Conservation (phyloP, 2,888 invertebrate species). For the Eustalomyia histrio region DNA sequence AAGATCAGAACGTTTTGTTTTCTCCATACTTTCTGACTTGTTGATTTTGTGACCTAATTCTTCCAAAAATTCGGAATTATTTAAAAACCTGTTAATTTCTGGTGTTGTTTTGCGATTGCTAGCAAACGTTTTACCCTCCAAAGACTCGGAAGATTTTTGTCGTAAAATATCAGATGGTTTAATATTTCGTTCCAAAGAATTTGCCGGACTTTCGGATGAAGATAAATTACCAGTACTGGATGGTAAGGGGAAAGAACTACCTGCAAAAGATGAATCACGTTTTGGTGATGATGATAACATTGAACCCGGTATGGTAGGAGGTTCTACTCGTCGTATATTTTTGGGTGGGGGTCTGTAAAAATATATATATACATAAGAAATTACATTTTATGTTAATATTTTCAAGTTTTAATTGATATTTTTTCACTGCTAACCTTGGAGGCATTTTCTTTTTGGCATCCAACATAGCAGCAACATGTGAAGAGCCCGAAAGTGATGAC, state of each 20-base stretch:
- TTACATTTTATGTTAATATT: not conserved
- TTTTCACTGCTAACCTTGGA: constrained; percentile 81
- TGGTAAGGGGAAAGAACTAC: constrained; percentile 74
- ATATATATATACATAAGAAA: constrained; percentile 36
- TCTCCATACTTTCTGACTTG: constrained; percentile 78
- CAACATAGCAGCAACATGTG: constrained; percentile 75
- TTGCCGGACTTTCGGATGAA: constrained; percentile 76
- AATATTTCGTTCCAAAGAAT: constrained; percentile 78
- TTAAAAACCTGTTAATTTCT: constrained; percentile 75
- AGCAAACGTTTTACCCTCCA: constrained; percentile 77
- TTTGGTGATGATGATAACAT: constrained; percentile 77
- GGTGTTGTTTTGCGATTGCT: constrained; percentile 78
- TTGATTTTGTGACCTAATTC: constrained; percentile 78
- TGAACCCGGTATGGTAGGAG: constrained; percentile 79
- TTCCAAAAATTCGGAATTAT: constrained; percentile 77
- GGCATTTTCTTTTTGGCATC: constrained; percentile 84
- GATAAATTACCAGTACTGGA: constrained; percentile 72
- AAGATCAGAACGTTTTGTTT: constrained; percentile 74
- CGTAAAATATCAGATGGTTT: constrained; percentile 79
- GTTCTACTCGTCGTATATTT: constrained; percentile 83
- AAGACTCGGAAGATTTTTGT: constrained; percentile 79
- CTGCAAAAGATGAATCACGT: constrained; percentile 74
- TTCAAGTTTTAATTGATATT: not conserved
- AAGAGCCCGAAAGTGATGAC: constrained; percentile 80
- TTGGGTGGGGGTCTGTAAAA: constrained; percentile 83